Percentiles rank a stretch among this genome's conserved stretches.
Evolutionary conservation across 2,113 vertebrate genomes (phyloP).

Genomic region (Xerus inauris): DNA sequence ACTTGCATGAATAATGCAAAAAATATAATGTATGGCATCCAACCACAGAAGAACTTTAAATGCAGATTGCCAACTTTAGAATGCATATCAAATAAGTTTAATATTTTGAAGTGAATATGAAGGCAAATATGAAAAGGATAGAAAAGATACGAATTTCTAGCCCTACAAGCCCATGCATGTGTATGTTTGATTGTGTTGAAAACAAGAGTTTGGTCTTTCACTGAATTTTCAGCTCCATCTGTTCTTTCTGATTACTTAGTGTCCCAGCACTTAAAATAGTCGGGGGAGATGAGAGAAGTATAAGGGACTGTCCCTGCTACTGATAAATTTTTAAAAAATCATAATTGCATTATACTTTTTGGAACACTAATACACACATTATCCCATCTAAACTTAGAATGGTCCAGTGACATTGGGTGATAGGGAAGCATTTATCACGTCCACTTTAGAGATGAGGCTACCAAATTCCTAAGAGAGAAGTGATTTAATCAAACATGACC

Average conservation of each 20-base stretch:
- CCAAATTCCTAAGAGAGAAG: neutral
- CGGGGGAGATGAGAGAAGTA: neutral
- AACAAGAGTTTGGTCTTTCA: conserved; percentile 26
- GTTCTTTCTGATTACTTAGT: neutral
- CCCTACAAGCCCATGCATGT: neutral
- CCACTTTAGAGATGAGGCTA: conserved; percentile 9
- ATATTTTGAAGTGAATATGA: conserved; percentile 10
- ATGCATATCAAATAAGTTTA: neutral
- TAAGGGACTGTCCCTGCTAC: neutral
- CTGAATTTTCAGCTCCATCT: neutral
- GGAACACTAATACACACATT: neutral
- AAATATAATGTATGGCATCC: neutral
- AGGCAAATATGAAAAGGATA: neutral
- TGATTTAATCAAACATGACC: neutral
- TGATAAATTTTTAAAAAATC: too few relatives aligned
- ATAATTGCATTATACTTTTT: neutral
- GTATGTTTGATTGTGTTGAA: neutral
- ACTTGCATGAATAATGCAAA: neutral
- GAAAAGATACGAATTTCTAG: neutral
- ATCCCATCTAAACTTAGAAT: neutral
- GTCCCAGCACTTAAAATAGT: neutral
- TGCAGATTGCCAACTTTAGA: neutral
- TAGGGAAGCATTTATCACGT: neutral
- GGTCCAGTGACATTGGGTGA: neutral
- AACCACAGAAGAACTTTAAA: neutral